Base-by-base conservation (phyloP, 2,113 vertebrate genomes). In the Aplodontia rufa region DNA sequence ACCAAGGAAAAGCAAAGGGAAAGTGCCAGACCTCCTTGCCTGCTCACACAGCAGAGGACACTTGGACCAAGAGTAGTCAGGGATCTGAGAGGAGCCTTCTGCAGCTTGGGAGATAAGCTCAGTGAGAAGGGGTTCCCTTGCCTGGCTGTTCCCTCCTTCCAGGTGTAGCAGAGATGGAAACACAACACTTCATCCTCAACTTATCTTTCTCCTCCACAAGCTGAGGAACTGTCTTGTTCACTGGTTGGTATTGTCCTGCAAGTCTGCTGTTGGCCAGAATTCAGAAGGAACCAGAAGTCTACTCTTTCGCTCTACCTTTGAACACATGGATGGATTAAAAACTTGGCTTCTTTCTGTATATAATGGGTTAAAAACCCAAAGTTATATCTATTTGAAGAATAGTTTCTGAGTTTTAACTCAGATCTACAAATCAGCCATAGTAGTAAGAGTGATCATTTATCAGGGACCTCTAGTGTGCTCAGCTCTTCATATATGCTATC, bases 381-480 rank as follows among this genome's bases (percentile, higher is more conserved):
- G 26, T 20, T n/a, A 1, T 58, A 10, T n/a, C 42, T 37, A 6
- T 83, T 37, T 79, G 47, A 76, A 66, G 49, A 19, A 60, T 2
- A 64, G 55, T 76, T 37, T 58, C 28, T 81, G 28, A 62, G 53
- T 92, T 86, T 91, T 80, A 47, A 79, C 37, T 20, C n/a, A 79
- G 20, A 71, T 53, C 72, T 75, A 75, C 82, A 60, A 72, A 68
- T 26, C 20, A 37, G 66, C 51, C 30, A 81, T 58, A 64, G 81
- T 20, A 62, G 7, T 64, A 53, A 90, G 49, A 78, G 64, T 68
- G 75, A 60, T 40, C 45, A 94, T n/a, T 76, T 87, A 92, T 17
- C 37, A 32, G 49, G 58, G 26, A 55, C 9, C 55, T 86, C 64
- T 40, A 66, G 40, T 71, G 26, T 47, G 55, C 24, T 68, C 55